Evolutionary conservation across 2,797 vertebrate genomes (phyloP), one percentile per base, ranked within the genome.

Genomic region (Selene dorsalis): DNA sequence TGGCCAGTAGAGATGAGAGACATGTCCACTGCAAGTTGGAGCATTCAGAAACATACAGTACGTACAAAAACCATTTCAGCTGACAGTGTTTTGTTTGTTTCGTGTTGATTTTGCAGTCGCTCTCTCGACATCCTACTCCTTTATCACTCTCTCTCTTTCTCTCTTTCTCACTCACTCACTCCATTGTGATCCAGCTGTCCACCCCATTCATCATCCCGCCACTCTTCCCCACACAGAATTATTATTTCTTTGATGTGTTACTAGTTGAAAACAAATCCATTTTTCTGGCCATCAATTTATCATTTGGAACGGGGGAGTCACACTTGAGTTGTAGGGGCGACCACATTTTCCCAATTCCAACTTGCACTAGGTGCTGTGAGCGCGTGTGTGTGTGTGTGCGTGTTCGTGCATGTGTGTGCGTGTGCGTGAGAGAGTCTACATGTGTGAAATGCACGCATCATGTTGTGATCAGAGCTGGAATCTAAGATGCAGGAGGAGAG

Each of bases 241-340:
- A 94, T 95, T 95, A 93, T 95, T 94, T 94, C 94, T 94, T 94
- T 94, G 93, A 95, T 94, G 93, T 94, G 94, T 94, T 94, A 94
- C 93, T 92, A 93, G 94, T 94, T 93, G 92, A 94, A 95, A 95
- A 95, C 94, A 95, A 96, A 95, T 95, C 94, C 91, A 95, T 95
- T 95, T 95, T 87, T 92, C 92, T 93, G 93, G 91, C 93, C 92
- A 86, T 94, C 94, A 93, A 94, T 95, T 95, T 93, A 95, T 95
- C 94, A 95, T 94, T 92, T 92, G 84, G 91, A 93, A 93, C 87
- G 83, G 92, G 84, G 89, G 90, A 93, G 93, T 95, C 92, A 92
- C 91, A 94, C 90, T 93, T 87, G 83, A 94, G 91, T 94, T 93
- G 94, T 91, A 93, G 90, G 91, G 93, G 90, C 91, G 82, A 74